phyloP scores from a whole-genome alignment of 2,797 vertebrate species.

The Myotis myotis region DNA sequence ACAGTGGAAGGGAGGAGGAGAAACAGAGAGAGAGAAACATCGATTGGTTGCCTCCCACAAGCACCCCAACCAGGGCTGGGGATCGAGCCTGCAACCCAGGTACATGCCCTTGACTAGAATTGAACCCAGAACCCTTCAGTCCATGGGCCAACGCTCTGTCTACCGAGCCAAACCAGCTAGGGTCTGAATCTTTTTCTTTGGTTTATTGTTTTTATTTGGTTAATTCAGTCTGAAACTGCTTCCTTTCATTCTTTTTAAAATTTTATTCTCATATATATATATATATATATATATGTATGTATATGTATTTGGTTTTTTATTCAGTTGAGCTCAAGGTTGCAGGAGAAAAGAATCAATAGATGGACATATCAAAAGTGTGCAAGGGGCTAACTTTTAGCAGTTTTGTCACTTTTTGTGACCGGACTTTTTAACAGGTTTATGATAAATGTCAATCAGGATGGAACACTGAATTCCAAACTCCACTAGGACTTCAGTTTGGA shows the following conservation, averaged over 20 bases:
- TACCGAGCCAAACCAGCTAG: no score
- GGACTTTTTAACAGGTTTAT: constrained; percentile 79
- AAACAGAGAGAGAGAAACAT: no score
- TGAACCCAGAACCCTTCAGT: no score
- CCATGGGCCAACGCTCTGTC: no score
- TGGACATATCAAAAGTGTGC: neutral
- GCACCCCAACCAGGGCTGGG: no score
- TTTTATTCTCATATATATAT: neutral
- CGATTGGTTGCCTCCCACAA: no score
- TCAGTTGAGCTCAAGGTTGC: neutral
- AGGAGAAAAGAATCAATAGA: constrained; percentile 28
- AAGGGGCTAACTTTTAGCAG: neutral
- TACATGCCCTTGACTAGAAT: no score
- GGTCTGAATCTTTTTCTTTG: neutral
- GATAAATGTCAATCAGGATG: constrained; percentile 49
- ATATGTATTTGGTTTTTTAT: neutral
- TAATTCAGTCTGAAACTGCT: constrained; percentile 32
- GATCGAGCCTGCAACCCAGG: no score
- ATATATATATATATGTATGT: neutral
- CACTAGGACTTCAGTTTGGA: constrained; percentile 84
- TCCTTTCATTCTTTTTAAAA: neutral
- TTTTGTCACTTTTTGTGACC: constrained; percentile 34
- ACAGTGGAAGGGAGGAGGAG: no score
- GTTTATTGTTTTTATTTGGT: neutral
- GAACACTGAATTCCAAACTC: constrained; percentile 55